Evolutionary conservation across 2,797 vertebrate genomes (phyloP).

Genomic region (Chaunax sp.): DNA sequence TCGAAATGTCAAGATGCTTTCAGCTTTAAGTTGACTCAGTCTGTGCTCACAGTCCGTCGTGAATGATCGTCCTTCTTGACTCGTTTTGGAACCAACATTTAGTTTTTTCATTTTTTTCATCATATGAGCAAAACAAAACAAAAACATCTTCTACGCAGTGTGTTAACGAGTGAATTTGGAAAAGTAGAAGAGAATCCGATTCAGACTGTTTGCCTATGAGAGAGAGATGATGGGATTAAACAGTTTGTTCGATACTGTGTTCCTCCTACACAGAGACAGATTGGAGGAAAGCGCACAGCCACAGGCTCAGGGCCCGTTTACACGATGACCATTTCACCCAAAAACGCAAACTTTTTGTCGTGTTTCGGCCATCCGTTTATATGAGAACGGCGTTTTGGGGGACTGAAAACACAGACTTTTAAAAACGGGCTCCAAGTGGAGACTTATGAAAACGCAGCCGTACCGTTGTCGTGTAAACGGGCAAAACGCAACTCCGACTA

Average conservation of each 20-base stretch:
- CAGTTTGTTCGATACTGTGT: constrained; percentile 58
- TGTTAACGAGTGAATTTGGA: constrained; percentile 42
- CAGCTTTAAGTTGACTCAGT: background rate
- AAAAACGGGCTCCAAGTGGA: too few species aligned
- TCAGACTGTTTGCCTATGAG: constrained; percentile 29
- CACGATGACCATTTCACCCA: too few species aligned
- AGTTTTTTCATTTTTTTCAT: background rate
- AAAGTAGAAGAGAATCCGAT: constrained; percentile 37
- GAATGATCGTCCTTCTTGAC: background rate
- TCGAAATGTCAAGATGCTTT: background rate
- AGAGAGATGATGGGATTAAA: constrained; percentile 56
- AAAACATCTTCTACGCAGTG: constrained; percentile 2
- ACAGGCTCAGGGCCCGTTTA: too few species aligned
- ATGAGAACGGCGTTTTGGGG: too few species aligned
- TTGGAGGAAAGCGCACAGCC: constrained; percentile 23
- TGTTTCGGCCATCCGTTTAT: too few species aligned
- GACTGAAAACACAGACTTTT: too few species aligned
- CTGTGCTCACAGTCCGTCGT: background rate
- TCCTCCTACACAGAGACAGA: constrained; percentile 64
- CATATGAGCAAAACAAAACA: background rate
- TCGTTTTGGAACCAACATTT: background rate
- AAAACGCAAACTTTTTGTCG: too few species aligned
- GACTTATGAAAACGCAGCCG: too few species aligned
- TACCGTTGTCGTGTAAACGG: too few species aligned
- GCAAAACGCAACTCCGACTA: too few species aligned